Percentiles rank a stretch among this genome's conserved stretches.
phyloP scores from a whole-genome alignment of 2,888 invertebrate genomes.

The Metellina segmentata region DNA sequence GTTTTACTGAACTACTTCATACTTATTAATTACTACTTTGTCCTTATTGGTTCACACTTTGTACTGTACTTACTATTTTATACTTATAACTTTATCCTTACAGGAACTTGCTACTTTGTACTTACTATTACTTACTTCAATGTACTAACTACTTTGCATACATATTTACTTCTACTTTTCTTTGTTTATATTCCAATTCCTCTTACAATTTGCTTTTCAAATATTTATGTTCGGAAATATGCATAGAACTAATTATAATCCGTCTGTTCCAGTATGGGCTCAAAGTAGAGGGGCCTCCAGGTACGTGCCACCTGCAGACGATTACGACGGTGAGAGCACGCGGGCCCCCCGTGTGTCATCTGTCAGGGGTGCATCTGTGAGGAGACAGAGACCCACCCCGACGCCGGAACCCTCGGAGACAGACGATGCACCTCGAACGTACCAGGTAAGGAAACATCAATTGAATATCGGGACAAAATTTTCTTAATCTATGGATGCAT shows the following conservation, averaged over 20 bases:
- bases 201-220: neutral
- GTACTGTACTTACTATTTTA: no score
- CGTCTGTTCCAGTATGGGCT: conserved; percentile 23
- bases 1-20: no score
- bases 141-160: no score
- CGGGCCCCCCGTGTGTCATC: neutral
- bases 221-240: no score
- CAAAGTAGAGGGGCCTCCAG: conserved; percentile 57
- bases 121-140: no score
- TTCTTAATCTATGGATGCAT: no score
- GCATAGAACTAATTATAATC: neutral
- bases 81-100: no score
- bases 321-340: neutral
- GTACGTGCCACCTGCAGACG: conserved; percentile 32
- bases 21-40: no score
- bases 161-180: no score
- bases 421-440: conserved; percentile 6
- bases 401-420: conserved; percentile 18
- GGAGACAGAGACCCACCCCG: conserved; percentile 40
- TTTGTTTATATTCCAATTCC: neutral
- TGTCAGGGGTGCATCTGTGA: conserved; percentile 12
- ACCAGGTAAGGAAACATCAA: conserved; percentile 7
- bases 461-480: no score
- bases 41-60: no score
- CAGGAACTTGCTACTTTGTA: no score